Conservation (phyloP, 2,113 vertebrate species). For the Xenus cinereus region DNA sequence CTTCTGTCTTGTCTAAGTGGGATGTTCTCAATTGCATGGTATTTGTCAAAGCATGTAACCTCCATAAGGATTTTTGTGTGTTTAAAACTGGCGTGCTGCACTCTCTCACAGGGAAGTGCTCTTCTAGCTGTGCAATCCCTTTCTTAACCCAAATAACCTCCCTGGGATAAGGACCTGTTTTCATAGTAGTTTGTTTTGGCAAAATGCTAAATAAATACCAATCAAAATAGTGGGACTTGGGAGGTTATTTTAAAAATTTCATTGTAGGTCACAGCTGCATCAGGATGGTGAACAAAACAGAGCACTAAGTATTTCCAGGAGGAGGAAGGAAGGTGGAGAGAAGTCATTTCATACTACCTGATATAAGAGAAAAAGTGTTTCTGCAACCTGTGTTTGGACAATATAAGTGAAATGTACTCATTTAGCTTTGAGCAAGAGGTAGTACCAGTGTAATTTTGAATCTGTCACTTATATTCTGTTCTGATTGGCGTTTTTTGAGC, state of each 20-base stretch:
- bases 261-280: neutral
- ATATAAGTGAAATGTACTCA: constrained; percentile 18
- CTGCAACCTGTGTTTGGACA: constrained; percentile 26
- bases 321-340: neutral
- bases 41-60: neutral
- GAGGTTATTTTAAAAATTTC: neutral
- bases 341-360: neutral
- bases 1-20: neutral
- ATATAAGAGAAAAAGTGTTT: neutral
- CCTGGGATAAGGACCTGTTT: neutral
- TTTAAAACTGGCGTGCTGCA: neutral
- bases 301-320: neutral
- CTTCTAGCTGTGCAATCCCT: neutral
- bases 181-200: neutral
- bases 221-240: neutral
- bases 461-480: constrained; percentile 39
- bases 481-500: constrained; percentile 29
- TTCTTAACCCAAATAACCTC: neutral
- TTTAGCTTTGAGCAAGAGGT: constrained; percentile 3
- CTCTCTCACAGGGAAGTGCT: neutral
- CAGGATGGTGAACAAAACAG: neutral
- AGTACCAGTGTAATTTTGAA: constrained; percentile 45
- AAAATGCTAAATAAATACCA: neutral
- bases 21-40: neutral
- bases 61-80: neutral